Percentiles rank a stretch among this genome's conserved stretches.
Conservation (phyloP, 2,797 vertebrate genomes). For the Gymnodraco acuticeps region DNA sequence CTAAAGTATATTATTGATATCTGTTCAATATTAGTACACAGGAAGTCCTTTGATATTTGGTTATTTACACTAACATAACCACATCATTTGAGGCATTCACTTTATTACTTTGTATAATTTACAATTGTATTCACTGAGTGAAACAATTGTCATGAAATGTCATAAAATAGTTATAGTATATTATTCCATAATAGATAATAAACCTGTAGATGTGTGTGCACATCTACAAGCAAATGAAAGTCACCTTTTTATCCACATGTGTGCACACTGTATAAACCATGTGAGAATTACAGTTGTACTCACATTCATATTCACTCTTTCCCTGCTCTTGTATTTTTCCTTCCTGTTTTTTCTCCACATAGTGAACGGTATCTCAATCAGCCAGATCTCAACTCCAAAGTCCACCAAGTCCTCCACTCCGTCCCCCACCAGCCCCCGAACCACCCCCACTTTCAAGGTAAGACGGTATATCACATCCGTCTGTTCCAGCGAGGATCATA, state of each 20-base stretch:
- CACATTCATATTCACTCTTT: not conserved
- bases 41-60: not conserved
- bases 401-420: conserved; percentile 95
- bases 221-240: conserved; percentile 1
- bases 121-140: too few relatives aligned
- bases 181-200: too few relatives aligned
- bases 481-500: not conserved
- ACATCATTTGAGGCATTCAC: not conserved
- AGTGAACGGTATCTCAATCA: conserved; percentile 94
- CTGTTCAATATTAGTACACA: not conserved
- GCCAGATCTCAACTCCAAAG: conserved; percentile 92
- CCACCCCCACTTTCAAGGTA: conserved; percentile 91
- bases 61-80: not conserved
- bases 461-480: conserved; percentile 8
- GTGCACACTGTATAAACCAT: not conserved
- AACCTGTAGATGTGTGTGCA: not conserved
- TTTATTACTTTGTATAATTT: not conserved
- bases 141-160: not conserved
- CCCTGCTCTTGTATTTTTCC: not conserved
- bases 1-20: not conserved
- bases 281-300: not conserved
- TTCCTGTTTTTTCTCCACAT: conserved; percentile 21
- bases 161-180: not conserved
- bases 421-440: conserved; percentile 93
- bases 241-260: not conserved